Evolutionary conservation across 2,888 invertebrate genomes (phyloP).

Genomic region (Polia nebulosa): DNA sequence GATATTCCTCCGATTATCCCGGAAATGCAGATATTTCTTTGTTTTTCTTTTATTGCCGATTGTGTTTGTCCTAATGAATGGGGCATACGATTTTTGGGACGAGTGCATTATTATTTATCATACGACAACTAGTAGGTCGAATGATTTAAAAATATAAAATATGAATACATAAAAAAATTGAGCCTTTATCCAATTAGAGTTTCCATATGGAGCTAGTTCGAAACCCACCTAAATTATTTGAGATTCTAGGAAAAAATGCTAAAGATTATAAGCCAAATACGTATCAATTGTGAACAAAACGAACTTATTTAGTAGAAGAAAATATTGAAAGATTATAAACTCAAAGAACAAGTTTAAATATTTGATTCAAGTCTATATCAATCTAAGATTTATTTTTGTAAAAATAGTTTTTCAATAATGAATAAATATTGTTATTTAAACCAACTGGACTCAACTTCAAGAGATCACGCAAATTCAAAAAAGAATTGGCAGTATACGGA

Average conservation of each 20-base stretch:
- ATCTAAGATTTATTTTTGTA: slow-evolving; percentile 15
- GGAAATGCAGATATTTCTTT: slow-evolving; percentile 2
- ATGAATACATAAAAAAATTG: too few relatives aligned
- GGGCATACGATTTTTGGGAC: not conserved
- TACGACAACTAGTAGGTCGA: too few relatives aligned
- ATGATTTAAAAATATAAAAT: too few relatives aligned
- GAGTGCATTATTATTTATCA: not conserved
- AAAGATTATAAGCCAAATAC: too few relatives aligned
- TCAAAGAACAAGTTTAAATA: slow-evolving; percentile 1
- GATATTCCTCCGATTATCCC: too few relatives aligned
- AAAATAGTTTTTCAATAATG: not conserved
- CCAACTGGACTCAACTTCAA: not conserved
- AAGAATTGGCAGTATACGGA: not conserved
- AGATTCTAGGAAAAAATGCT: too few relatives aligned
- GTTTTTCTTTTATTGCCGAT: not conserved
- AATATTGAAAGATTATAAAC: slow-evolving; percentile 28
- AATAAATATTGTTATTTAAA: not conserved
- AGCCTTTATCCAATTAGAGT: too few relatives aligned
- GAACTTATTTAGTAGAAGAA: slow-evolving; percentile 4
- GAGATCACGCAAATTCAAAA: not conserved
- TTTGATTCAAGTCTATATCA: too few relatives aligned
- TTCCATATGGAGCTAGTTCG: too few relatives aligned
- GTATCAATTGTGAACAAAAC: slow-evolving; percentile 21
- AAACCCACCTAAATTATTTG: too few relatives aligned
- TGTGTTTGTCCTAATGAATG: not conserved